These are phyloP conservation scores for Macroglossus sobrinus DNA, from an alignment of 2,113 vertebrate species.

Conservation along the genomic window DNA sequence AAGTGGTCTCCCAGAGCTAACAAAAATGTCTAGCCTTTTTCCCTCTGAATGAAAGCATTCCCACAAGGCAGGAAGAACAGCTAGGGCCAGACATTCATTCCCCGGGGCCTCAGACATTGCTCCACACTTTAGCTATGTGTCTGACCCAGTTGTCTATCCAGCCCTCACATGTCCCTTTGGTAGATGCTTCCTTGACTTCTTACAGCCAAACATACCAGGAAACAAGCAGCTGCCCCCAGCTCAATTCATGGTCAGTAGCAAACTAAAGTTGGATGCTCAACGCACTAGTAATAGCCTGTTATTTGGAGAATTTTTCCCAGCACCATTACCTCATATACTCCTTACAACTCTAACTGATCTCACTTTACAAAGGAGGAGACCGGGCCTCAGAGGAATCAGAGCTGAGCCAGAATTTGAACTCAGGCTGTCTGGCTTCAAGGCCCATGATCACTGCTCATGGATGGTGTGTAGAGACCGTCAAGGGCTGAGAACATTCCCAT, in stretches of 20 bases:
- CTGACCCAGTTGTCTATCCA: not conserved
- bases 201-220: not conserved
- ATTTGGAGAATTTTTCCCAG: not conserved
- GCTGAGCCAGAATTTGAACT: not conserved
- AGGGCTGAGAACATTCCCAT: not conserved
- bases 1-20: not conserved
- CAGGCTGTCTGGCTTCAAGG: not conserved
- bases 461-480: not conserved
- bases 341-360: not conserved
- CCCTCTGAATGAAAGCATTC: not conserved
- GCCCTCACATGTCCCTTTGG: not conserved
- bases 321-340: not conserved
- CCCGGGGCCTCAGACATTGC: not conserved
- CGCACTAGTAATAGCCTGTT: not conserved
- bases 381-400: not conserved
- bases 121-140: not conserved
- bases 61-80: not conserved
- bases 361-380: not conserved
- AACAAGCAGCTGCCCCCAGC: not conserved
- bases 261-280: not conserved
- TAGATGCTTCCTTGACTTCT: not conserved
- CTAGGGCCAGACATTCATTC: not conserved
- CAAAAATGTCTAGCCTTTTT: not conserved
- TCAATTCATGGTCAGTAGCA: not conserved
- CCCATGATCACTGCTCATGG: not conserved